Base-by-base conservation (phyloP, 2,888 invertebrate species). In the Drosophila falleni region DNA sequence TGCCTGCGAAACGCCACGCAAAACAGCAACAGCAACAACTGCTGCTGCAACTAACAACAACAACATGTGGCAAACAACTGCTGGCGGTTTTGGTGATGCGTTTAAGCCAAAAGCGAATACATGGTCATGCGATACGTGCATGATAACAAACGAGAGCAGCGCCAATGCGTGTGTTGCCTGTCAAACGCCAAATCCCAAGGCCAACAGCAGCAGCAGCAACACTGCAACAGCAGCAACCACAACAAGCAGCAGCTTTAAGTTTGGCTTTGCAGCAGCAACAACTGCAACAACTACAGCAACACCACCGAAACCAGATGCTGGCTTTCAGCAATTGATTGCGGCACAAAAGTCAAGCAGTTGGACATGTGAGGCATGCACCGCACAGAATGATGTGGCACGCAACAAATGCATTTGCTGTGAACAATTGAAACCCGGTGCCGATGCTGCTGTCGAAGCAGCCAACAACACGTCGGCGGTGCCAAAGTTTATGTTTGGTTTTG, bases 341-440 rank as follows among this genome's bases (percentile, higher is more conserved):
- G 80, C 90, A 26, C 93, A 93, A 64, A 90, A 89, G 62, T 70
- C 80, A 0, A 78, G 80, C n/a, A 92, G 93, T 61, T 95, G 95
- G 95, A 94, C 94, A 68, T 95, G 96, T 88, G 91, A 92, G 13
- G 93, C 93, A 16, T 96, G 95, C 87, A 93, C 95, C 93, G 93
- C 95, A 0, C 93, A 93, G 61, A 96, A 95, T 87, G 92, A 93
- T 50, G 85, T 89, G 5, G 91, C 91, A 16, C 92, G 91, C 23
- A 83, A 73, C 6, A 93, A 93, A 71, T 95, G 95, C 89, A 92
- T 93, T 55, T 94, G 95, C 79, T 95, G 95, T 88, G 94, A 94
- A 73, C 93, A 94, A 59, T 87, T 92, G 0, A 94, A 94, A 87
- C 94, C 94, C 0, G 93, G 93, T 58, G 71, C 19, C 19, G 19